Evolutionary conservation across 2,888 invertebrate genomes (phyloP).

Genomic region (Druceiella hillmani): DNA sequence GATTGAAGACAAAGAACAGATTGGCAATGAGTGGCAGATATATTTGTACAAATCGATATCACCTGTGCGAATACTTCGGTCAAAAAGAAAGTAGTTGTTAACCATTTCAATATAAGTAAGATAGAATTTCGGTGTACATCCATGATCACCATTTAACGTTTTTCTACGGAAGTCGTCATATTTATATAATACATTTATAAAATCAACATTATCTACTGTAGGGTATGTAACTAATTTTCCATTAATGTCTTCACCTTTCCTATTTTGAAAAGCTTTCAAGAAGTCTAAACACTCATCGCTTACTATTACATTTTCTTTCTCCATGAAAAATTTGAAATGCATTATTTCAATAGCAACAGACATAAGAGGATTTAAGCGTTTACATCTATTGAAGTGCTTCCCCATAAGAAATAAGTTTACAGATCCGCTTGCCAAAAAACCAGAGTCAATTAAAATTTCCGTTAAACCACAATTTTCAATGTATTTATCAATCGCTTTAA

Average conservation of each 20-base stretch:
- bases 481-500: slow-evolving; percentile 17
- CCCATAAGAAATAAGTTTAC: too few species aligned
- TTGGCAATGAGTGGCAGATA: too few species aligned
- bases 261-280: slow-evolving; percentile 17
- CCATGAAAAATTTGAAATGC: too few species aligned
- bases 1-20: slow-evolving; percentile 14
- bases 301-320: too few species aligned
- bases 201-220: slow-evolving; percentile 15
- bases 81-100: slow-evolving; percentile 16
- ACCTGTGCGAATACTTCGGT: slow-evolving; percentile 15
- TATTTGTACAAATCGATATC: slow-evolving; percentile 18
- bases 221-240: slow-evolving; percentile 16
- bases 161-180: slow-evolving; percentile 10
- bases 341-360: too few species aligned
- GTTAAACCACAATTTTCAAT: too few species aligned
- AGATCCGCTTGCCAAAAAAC: too few species aligned
- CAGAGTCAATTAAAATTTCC: too few species aligned
- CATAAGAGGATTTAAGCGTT: too few species aligned
- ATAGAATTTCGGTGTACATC: slow-evolving; percentile 15
- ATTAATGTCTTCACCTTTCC: slow-evolving; percentile 14
- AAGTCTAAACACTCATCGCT: too few species aligned
- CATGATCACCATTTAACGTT: slow-evolving; percentile 17
- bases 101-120: slow-evolving; percentile 16
- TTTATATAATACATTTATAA: too few species aligned
- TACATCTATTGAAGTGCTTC: too few species aligned